phyloP scores from a whole-genome alignment of 2,113 vertebrate genomes.

The Muscicapa adusta region DNA sequence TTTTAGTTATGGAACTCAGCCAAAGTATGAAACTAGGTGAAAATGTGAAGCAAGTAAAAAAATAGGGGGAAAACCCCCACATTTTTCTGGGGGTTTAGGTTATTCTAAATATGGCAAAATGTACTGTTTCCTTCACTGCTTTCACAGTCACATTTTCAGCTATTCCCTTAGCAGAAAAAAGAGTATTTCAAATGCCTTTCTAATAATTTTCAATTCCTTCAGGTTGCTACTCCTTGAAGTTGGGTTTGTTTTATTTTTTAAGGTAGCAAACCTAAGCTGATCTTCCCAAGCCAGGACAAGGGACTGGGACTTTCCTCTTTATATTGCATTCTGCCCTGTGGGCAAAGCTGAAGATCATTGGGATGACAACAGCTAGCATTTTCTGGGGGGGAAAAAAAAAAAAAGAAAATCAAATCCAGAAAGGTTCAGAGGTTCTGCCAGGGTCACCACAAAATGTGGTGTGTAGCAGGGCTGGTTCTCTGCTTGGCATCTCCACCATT shows the following conservation, averaged over 20 bases:
- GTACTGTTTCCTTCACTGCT: background rate
- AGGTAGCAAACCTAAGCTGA: background rate
- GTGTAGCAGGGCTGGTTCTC: accelerated
- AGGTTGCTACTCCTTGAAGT: background rate
- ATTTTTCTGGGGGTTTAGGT: background rate
- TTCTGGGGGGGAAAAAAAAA: accelerated
- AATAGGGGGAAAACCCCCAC: background rate
- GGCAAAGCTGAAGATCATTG: background rate
- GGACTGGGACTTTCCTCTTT: background rate
- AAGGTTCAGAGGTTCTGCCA: background rate
- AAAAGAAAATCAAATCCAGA: background rate
- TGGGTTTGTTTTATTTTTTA: background rate
- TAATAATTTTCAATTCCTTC: background rate
- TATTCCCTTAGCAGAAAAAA: background rate
- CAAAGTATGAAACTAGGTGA: background rate
- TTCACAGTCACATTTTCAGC: background rate
- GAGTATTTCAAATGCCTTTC: background rate
- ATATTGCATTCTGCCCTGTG: background rate
- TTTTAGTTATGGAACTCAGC: background rate
- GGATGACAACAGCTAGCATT: background rate
- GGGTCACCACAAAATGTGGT: background rate
- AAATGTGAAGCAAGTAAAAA: slow-evolving; percentile 22
- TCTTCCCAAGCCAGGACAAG: background rate
- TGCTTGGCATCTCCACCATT: accelerated
- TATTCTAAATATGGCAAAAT: background rate